phyloP scores from a whole-genome alignment of 2,797 vertebrate species.

The Eptatretus atami region DNA sequence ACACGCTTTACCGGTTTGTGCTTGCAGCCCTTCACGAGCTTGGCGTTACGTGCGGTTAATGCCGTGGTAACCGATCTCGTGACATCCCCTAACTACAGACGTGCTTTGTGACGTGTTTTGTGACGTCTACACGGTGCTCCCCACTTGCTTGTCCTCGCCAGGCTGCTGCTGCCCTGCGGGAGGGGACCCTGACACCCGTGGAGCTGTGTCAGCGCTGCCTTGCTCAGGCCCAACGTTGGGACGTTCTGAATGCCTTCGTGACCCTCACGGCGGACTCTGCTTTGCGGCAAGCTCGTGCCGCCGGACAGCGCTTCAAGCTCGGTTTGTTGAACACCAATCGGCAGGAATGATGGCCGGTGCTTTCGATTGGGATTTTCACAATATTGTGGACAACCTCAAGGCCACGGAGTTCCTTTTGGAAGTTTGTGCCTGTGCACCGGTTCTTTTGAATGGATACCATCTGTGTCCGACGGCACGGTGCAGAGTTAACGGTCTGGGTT shows the following conservation, averaged over 20 bases:
- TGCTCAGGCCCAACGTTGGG: conserved; percentile 31
- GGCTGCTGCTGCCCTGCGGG: conserved; percentile 36
- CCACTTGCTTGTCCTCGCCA: conserved; percentile 11
- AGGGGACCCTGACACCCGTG: conserved; percentile 29
- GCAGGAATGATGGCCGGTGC: too few relatives aligned
- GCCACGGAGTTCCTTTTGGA: too few relatives aligned
- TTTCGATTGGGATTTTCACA: too few relatives aligned
- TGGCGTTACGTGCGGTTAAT: too few relatives aligned
- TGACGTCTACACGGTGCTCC: neutral
- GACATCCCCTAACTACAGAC: neutral
- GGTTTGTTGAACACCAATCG: neutral
- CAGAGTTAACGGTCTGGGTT: too few relatives aligned
- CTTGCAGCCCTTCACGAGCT: too few relatives aligned
- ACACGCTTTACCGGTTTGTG: too few relatives aligned
- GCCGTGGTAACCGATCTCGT: neutral
- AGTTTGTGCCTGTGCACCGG: too few relatives aligned
- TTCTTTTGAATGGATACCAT: too few relatives aligned
- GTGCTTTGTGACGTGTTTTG: neutral
- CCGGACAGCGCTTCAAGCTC: conserved; percentile 25
- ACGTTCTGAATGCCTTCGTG: conserved; percentile 50
- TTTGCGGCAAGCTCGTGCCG: conserved; percentile 41
- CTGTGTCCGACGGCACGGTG: too few relatives aligned
- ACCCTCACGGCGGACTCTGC: conserved; percentile 39
- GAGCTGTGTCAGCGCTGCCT: conserved; percentile 55
- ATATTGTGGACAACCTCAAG: too few relatives aligned